Evolutionary conservation across 2,797 vertebrate genomes (phyloP).

Genomic region (Pseudotriccus pelzelni): DNA sequence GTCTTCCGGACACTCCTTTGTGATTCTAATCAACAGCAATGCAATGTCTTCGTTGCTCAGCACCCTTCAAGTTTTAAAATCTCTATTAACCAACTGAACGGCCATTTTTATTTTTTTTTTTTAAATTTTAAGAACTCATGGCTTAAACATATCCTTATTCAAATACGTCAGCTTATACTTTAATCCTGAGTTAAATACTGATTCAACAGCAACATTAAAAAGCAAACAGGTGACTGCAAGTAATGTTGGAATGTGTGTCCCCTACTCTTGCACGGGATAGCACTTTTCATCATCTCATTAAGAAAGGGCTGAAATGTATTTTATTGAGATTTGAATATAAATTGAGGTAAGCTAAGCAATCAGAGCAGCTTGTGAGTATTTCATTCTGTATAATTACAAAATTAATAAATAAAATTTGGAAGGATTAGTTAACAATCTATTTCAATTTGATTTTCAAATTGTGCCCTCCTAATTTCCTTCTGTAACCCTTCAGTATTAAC

Average conservation of each 20-base stretch:
- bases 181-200: constrained; percentile 53
- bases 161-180: constrained; percentile 42
- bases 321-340: constrained; percentile 51
- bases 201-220: constrained; percentile 52
- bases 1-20: not conserved
- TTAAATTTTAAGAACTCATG: not conserved
- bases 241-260: not conserved
- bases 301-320: constrained; percentile 30
- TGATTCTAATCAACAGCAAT: not conserved
- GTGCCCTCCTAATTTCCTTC: not conserved
- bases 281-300: constrained; percentile 33
- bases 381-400: constrained; percentile 37
- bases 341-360: constrained; percentile 43
- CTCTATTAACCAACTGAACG: not conserved
- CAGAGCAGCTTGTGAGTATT: constrained; percentile 22
- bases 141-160: constrained; percentile 48
- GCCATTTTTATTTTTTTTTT: not conserved
- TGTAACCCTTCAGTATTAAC: not conserved
- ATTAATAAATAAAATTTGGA: constrained; percentile 60
- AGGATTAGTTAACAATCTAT: constrained; percentile 54
- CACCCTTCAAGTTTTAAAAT: not conserved
- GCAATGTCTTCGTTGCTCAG: not conserved
- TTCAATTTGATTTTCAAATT: constrained; percentile 29
- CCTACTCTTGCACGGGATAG: not conserved
- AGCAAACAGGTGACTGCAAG: constrained; percentile 53